phyloP scores from a whole-genome alignment of 2,888 invertebrate genomes.

The Lepidocyrtinus sp. region DNA sequence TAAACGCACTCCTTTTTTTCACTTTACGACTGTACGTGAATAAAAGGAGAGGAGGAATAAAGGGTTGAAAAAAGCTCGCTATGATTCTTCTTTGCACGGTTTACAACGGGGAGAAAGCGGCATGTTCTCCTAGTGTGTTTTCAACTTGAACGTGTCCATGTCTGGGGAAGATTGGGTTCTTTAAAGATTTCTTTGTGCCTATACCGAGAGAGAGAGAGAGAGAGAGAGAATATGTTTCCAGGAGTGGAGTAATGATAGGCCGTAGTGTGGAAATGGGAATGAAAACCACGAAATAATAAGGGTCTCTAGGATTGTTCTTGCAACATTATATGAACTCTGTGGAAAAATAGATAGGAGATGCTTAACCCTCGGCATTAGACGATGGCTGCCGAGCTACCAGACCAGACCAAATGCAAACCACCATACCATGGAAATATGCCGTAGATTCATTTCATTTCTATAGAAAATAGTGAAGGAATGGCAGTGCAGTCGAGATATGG shows the following conservation, averaged over 20 bases:
- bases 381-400: slow-evolving; percentile 49
- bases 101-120: not conserved
- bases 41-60: not conserved
- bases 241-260: not conserved
- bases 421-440: slow-evolving; percentile 7
- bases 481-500: slow-evolving; percentile 40
- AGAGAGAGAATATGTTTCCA: too few relatives aligned
- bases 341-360: slow-evolving; percentile 55
- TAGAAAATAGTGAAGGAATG: slow-evolving; percentile 9
- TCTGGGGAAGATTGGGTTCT: not conserved
- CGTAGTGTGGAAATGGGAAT: not conserved
- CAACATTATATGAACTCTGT: not conserved
- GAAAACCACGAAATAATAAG: slow-evolving; percentile 13
- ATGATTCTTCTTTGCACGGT: not conserved
- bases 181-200: not conserved
- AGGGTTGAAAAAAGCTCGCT: not conserved
- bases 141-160: not conserved
- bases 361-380: slow-evolving; percentile 56
- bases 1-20: not conserved
- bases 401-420: slow-evolving; percentile 2
- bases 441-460: slow-evolving; percentile 7
- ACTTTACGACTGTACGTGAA: not conserved
- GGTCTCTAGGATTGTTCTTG: not conserved
- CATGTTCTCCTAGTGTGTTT: not conserved
- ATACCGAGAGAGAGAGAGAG: too few relatives aligned